A percentile compares a stretch with the other conserved stretches of the same genome.
Conservation (phyloP, 2,113 vertebrate genomes). For the Albula goreensis region DNA sequence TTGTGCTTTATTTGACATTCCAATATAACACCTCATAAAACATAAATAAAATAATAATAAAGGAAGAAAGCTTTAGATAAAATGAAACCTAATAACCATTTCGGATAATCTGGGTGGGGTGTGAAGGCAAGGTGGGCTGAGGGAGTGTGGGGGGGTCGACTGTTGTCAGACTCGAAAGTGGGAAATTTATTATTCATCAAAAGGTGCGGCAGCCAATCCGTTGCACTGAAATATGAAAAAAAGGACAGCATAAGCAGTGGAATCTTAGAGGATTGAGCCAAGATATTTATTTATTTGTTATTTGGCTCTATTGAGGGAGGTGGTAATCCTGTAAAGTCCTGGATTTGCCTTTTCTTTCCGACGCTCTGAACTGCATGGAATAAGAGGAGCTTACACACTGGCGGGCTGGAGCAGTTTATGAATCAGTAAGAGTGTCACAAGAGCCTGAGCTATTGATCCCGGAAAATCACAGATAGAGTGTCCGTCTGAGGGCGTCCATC, state of each 20-base stretch:
- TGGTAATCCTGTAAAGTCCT: constrained; percentile 70
- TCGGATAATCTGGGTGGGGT: background rate
- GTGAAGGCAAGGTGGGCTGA: too few relatives aligned
- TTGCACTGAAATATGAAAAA: constrained; percentile 53
- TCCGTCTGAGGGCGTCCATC: constrained; percentile 34
- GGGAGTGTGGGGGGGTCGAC: too few relatives aligned
- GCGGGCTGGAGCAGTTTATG: constrained; percentile 60
- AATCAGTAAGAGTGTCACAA: constrained; percentile 64
- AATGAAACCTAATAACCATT: background rate
- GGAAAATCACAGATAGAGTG: constrained; percentile 60
- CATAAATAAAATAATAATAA: background rate
- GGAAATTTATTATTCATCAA: background rate
- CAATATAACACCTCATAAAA: background rate
- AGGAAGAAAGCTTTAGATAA: background rate
- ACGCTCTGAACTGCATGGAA: constrained; percentile 55
- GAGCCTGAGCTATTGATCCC: constrained; percentile 54
- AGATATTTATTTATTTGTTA: constrained; percentile 51
- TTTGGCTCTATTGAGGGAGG: constrained; percentile 33
- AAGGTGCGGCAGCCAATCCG: constrained; percentile 46
- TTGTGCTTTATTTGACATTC: background rate
- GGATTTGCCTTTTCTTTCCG: constrained; percentile 62
- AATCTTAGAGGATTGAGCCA: constrained; percentile 53
- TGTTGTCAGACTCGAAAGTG: background rate
- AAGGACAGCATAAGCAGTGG: constrained; percentile 63
- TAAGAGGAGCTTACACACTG: constrained; percentile 56